These are phyloP conservation scores for Drosophila seclusa DNA, from an alignment of 2,888 invertebrate genomes.

Conservation along the genomic window DNA sequence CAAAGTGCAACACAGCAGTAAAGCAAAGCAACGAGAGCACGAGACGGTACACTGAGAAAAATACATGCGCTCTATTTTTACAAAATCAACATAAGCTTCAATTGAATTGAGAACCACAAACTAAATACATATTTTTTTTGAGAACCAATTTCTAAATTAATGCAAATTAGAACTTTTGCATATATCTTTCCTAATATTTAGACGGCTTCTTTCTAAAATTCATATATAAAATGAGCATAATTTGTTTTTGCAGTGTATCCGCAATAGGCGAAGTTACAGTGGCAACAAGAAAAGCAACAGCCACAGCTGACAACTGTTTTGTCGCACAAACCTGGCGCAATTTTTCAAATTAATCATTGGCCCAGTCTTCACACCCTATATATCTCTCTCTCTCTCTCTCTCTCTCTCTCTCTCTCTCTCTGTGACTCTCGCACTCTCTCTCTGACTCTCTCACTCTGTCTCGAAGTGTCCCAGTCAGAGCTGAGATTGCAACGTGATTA, in stretches of 20 bases:
- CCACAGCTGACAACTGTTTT: slow-evolving; percentile 73
- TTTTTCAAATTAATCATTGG: slow-evolving; percentile 76
- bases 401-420: not conserved
- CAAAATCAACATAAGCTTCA: not conserved
- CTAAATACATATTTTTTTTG: accelerated
- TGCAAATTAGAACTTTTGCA: not conserved
- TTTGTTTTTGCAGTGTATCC: not conserved
- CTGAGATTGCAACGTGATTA: slow-evolving; percentile 68
- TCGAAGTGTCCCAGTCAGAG: slow-evolving; percentile 11
- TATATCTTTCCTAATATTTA: too few species aligned
- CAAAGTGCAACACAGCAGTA: slow-evolving; percentile 36
- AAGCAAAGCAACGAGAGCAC: slow-evolving; percentile 4
- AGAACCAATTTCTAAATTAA: not conserved
- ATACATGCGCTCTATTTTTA: too few species aligned
- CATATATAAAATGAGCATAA: not conserved
- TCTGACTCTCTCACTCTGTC: not conserved
- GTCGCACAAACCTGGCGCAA: slow-evolving; percentile 71
- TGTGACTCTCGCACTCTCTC: not conserved
- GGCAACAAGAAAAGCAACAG: slow-evolving; percentile 5
- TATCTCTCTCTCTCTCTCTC: not conserved
- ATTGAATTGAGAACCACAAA: not conserved
- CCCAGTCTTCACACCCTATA: slow-evolving; percentile 12
- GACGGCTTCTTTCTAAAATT: not conserved
- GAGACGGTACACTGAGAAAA: not conserved
- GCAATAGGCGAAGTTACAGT: not conserved